Base-by-base conservation (phyloP, 2,888 invertebrate species). In the Tuberolachnus salignus region DNA sequence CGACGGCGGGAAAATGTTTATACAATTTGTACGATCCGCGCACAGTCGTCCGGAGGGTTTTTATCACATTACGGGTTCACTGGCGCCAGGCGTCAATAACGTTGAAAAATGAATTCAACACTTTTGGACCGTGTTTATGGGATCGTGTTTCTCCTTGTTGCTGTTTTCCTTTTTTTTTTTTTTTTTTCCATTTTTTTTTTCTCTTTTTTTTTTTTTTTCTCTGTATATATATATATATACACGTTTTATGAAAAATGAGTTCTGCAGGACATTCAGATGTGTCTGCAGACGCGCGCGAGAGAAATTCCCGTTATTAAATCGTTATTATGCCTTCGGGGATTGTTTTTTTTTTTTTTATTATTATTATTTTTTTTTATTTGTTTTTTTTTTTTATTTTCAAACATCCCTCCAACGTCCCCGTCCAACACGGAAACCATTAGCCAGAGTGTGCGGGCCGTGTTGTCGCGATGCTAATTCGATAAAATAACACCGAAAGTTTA, bases 71-170 rank as follows among this genome's bases (percentile, higher is more conserved):
- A 69, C 78, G 69, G 46, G 78, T 51, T 61, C 67, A 57, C 78
- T 78, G 78, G 78, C 78, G 78, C 78, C 78, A 78, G 69, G 69
- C 78, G 78, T 78, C 75, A 78, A 78, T 78, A 78, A 78, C 75
- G 67, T 78, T 69, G 78, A 78, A 78, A 78, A 78, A 78, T 78
- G 78, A 78, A 69, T 69, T 78, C 78, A 78, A 78, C 78, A 78
- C 78, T 78, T 78, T 69, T 78, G 67, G 67, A 78, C 69, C 59
- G 59, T 78, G 75, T 75, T 75, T 75, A 75, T 75, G 67, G 67
- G 75, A 57, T 75, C 66, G 67, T 67, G 78, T 78, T 78, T 59
- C 59, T 78, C 67, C 55, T 78, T 67, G 67, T 67, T 53, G 75
- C 75, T 75, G 66, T 57, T 75, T 66, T 75, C 26, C 53, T 14